Evolutionary conservation across 2,113 vertebrate species (phyloP).

Genomic region (Vidua macroura): DNA sequence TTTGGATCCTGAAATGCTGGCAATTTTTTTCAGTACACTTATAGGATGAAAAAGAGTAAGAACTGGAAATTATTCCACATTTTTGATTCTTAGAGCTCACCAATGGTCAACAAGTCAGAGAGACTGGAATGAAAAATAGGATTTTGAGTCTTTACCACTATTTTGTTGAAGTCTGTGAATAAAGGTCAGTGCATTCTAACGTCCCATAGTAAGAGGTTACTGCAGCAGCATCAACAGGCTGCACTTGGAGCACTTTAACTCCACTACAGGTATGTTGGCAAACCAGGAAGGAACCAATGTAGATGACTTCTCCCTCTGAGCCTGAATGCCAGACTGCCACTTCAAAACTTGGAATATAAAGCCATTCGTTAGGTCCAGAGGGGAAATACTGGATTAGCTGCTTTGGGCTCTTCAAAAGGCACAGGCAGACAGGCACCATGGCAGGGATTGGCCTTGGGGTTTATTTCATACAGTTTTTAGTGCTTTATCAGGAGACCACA

Average conservation of each 20-base stretch:
- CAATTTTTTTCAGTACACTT: background rate
- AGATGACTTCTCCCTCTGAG: background rate
- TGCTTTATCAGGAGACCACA: background rate
- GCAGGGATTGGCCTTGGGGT: background rate
- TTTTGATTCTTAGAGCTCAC: background rate
- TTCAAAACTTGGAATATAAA: background rate
- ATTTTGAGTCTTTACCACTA: background rate
- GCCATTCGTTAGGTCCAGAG: background rate
- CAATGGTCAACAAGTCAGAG: background rate
- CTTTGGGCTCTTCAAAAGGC: background rate
- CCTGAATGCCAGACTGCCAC: background rate
- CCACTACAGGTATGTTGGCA: fast-evolving
- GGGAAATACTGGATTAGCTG: background rate
- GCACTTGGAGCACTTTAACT: background rate
- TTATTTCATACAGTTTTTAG: background rate
- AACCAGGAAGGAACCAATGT: background rate
- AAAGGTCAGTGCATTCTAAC: background rate
- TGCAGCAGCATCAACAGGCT: background rate
- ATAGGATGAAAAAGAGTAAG: background rate
- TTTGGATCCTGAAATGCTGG: background rate
- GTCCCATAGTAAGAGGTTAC: background rate
- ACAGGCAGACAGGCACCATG: background rate
- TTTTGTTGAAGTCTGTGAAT: background rate
- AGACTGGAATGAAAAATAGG: background rate
- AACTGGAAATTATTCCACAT: background rate